These are phyloP conservation scores for Oncorhynchus mykiss DNA, from an alignment of 2,113 vertebrate genomes.

Conservation along the genomic window DNA sequence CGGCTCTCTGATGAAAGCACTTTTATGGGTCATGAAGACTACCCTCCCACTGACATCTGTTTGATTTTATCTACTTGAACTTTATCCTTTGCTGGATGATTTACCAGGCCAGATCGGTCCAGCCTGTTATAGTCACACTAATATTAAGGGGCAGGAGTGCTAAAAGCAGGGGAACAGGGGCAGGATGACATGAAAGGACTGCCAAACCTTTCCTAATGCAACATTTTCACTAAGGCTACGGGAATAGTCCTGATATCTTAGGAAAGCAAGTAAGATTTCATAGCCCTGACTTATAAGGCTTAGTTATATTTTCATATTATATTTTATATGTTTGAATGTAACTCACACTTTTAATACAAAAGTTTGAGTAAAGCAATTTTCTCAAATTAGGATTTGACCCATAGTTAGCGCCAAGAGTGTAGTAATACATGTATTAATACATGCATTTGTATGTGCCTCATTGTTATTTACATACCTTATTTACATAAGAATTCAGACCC, in stretches of 20 bases:
- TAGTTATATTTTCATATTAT: no score
- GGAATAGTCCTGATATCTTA: neutral
- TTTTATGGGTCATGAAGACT: constrained; percentile 96
- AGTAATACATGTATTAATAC: no score
- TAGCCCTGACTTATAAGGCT: no score
- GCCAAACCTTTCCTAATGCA: constrained; percentile 4
- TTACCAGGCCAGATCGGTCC: constrained; percentile 94
- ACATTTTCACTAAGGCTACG: neutral
- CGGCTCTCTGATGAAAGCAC: constrained; percentile 97
- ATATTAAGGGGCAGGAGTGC: constrained; percentile 75
- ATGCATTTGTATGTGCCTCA: no score
- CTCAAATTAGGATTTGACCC: no score
- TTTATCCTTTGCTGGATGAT: constrained; percentile 97
- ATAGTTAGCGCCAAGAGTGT: no score
- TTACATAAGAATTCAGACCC: no score
- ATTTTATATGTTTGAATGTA: no score
- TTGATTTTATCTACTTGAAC: constrained; percentile 99
- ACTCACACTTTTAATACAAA: neutral
- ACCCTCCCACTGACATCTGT: constrained; percentile 98
- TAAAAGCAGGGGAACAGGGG: constrained; percentile 71
- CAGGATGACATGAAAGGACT: constrained; percentile 42
- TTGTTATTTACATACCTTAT: no score
- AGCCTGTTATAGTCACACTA: constrained; percentile 91
- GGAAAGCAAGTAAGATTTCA: neutral
- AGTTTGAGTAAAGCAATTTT: neutral